Evolutionary conservation across 2,888 invertebrate genomes (phyloP).

Genomic region (Ashinkailepas kermadecensis): DNA sequence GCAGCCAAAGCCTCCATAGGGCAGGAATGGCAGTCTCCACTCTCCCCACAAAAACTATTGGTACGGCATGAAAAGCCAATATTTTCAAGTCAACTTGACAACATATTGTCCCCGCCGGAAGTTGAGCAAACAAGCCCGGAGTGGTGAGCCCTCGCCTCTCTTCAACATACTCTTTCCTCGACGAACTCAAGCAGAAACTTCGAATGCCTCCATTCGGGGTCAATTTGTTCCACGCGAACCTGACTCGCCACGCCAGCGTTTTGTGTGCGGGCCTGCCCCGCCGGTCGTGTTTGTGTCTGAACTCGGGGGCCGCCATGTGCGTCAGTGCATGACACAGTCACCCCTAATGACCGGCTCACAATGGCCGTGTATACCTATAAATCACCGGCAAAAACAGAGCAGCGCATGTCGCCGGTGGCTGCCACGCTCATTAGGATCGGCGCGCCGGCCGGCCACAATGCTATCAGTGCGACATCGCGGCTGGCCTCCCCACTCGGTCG

Average conservation of each 20-base stretch:
- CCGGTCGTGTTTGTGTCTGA: background rate
- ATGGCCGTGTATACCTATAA: background rate
- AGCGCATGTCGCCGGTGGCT: background rate
- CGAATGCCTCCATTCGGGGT: too few species aligned
- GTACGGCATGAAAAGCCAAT: too few species aligned
- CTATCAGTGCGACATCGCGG: background rate
- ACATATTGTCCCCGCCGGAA: too few species aligned
- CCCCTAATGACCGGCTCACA: background rate
- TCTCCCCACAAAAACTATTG: too few species aligned
- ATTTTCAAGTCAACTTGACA: too few species aligned
- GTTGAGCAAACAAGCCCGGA: too few species aligned
- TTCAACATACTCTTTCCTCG: too few species aligned
- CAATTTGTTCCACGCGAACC: too few species aligned
- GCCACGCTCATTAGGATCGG: background rate
- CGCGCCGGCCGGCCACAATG: background rate
- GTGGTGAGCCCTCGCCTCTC: too few species aligned
- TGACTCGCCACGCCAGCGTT: background rate
- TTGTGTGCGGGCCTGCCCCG: background rate
- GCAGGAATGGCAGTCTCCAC: too few species aligned
- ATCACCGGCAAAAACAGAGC: conserved; percentile 14
- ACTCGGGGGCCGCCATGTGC: background rate
- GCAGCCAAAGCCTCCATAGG: too few species aligned
- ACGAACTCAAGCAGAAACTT: too few species aligned
- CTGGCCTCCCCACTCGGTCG: background rate
- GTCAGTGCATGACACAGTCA: background rate